Conservation (phyloP, 1,140 invertebrate genomes). For the Drosophila parabipectinata region DNA sequence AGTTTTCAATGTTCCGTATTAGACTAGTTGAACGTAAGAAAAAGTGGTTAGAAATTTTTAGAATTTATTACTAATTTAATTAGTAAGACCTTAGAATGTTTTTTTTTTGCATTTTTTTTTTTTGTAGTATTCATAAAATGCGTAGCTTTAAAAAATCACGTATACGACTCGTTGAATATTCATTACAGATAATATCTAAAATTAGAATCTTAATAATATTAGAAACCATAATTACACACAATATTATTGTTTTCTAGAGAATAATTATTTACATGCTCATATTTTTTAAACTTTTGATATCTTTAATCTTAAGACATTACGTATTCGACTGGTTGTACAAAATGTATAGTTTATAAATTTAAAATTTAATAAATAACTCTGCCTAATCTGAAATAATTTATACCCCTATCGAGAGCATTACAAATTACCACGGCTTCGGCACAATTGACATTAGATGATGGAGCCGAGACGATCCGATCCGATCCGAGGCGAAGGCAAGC, state of each 20-base stretch:
- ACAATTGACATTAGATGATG: slow-evolving; percentile 69
- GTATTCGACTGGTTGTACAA: slow-evolving; percentile 6
- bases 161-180: neutral
- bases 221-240: neutral
- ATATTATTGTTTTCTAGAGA: too few species aligned
- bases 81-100: neutral
- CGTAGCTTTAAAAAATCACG: neutral
- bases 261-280: too few species aligned
- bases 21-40: neutral
- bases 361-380: too few species aligned
- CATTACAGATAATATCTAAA: too few species aligned
- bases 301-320: too few species aligned
- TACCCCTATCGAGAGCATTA: slow-evolving; percentile 7
- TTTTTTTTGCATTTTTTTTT: too few species aligned
- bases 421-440: slow-evolving; percentile 39
- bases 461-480: slow-evolving; percentile 10
- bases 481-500: slow-evolving; percentile 14
- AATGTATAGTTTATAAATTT: too few species aligned
- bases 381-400: neutral
- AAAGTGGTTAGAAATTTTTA: neutral
- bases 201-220: neutral
- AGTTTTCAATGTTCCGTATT: neutral
- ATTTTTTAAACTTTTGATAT: too few species aligned
- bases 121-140: neutral
- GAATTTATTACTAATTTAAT: neutral